These are phyloP conservation scores for Allobates femoralis DNA, from an alignment of 2,797 vertebrate genomes.

Conservation along the genomic window DNA sequence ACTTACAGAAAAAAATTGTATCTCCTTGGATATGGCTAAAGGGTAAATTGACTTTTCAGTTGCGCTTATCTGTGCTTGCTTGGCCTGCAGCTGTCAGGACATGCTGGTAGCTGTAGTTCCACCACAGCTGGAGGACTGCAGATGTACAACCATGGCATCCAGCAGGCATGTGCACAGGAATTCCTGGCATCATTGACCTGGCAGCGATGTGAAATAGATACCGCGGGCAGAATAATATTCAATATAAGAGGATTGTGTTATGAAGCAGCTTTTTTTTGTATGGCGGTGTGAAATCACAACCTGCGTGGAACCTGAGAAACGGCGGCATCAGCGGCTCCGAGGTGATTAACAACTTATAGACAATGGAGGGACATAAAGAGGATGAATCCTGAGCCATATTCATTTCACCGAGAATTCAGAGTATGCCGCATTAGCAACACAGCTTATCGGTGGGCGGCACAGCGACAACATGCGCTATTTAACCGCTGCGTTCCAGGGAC, in stretches of 20 bases:
- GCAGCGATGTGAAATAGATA: slow-evolving; percentile 32
- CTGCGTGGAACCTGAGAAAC: slow-evolving; percentile 30
- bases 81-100: neutral
- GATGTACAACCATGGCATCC: neutral
- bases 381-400: slow-evolving; percentile 20
- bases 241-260: slow-evolving; percentile 24
- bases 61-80: neutral
- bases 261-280: slow-evolving; percentile 11
- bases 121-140: neutral
- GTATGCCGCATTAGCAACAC: slow-evolving; percentile 22
- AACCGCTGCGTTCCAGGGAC: neutral
- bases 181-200: slow-evolving; percentile 34
- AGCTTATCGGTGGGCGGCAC: slow-evolving; percentile 19
- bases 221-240: slow-evolving; percentile 32
- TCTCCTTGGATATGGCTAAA: neutral
- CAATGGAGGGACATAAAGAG: slow-evolving; percentile 28
- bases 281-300: slow-evolving; percentile 19
- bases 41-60: neutral
- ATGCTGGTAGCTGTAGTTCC: neutral
- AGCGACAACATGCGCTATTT: neutral
- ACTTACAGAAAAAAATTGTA: neutral
- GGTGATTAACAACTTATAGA: slow-evolving; percentile 29
- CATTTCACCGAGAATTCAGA: slow-evolving; percentile 36
- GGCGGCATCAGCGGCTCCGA: neutral
- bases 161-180: neutral